A percentile compares a stretch with the other conserved stretches of the same genome.
These are phyloP conservation scores for Aricia agestis DNA, from an alignment of 1,140 invertebrate genomes.

Conservation along the genomic window DNA sequence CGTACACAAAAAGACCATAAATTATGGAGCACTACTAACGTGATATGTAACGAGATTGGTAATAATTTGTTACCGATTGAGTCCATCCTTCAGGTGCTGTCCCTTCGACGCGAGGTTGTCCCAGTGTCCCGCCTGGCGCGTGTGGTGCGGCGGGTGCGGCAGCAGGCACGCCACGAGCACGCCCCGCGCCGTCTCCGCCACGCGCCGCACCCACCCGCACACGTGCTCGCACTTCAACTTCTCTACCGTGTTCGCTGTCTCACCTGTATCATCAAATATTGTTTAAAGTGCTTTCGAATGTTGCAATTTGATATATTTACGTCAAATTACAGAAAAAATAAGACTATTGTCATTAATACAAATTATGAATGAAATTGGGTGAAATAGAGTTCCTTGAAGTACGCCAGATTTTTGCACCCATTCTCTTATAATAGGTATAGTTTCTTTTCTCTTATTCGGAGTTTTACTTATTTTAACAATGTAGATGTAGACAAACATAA, in stretches of 20 bases:
- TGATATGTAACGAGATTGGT: too few relatives aligned
- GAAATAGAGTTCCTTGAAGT: neutral
- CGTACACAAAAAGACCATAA: too few relatives aligned
- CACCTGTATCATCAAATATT: slow-evolving; percentile 74
- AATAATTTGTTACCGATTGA: slow-evolving; percentile 81
- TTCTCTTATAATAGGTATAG: too few relatives aligned
- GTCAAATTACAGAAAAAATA: too few relatives aligned
- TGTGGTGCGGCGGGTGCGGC: slow-evolving; percentile 92
- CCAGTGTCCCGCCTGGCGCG: slow-evolving; percentile 96
- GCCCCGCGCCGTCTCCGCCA: slow-evolving; percentile 91
- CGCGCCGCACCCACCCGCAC: slow-evolving; percentile 92
- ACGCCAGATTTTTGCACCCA: neutral
- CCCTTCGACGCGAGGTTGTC: slow-evolving; percentile 92
- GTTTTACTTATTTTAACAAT: too few relatives aligned
- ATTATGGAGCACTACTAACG: too few relatives aligned
- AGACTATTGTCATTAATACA: too few relatives aligned
- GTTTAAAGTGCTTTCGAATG: neutral
- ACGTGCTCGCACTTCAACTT: slow-evolving; percentile 96
- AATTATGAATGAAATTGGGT: too few relatives aligned
- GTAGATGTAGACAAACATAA: too few relatives aligned
- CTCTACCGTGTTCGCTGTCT: slow-evolving; percentile 91
- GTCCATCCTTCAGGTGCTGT: slow-evolving; percentile 95
- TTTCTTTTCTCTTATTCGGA: too few relatives aligned
- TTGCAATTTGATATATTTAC: too few relatives aligned
- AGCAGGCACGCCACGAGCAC: slow-evolving; percentile 89